Conservation (phyloP, 2,113 vertebrate species). For the Otocyon megalotis region DNA sequence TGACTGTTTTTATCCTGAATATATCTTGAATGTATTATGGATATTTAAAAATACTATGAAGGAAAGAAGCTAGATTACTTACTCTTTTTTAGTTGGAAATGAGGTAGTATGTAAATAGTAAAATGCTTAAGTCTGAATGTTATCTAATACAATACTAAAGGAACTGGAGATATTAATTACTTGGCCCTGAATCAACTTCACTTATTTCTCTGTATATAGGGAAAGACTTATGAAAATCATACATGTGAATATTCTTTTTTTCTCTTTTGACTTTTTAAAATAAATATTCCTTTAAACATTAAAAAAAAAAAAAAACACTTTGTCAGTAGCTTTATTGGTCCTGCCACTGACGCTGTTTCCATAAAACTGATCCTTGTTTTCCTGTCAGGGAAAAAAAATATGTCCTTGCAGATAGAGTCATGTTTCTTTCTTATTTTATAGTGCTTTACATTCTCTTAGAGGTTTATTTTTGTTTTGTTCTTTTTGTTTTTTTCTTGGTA, state of each 20-base stretch:
- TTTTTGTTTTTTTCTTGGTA: background rate
- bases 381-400: background rate
- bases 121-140: background rate
- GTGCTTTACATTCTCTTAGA: background rate
- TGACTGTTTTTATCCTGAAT: background rate
- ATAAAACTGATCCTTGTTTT: conserved; percentile 21
- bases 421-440: background rate
- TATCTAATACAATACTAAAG: background rate
- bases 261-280: conserved; percentile 34
- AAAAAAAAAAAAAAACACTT: background rate
- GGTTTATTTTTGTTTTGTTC: too few relatives aligned
- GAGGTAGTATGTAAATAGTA: background rate
- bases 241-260: background rate
- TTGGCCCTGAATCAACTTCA: background rate
- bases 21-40: background rate
- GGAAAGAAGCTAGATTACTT: background rate
- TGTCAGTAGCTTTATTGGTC: background rate
- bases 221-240: conserved; percentile 15
- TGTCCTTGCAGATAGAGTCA: background rate
- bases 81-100: conserved; percentile 35
- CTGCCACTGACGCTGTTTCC: background rate
- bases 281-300: conserved; percentile 39
- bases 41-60: background rate
- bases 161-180: background rate
- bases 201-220: background rate